Percentiles rank a stretch among this genome's conserved stretches.
These are phyloP conservation scores for Muntiacus reevesi DNA, from an alignment of 2,113 vertebrate species.

Conservation along the genomic window DNA sequence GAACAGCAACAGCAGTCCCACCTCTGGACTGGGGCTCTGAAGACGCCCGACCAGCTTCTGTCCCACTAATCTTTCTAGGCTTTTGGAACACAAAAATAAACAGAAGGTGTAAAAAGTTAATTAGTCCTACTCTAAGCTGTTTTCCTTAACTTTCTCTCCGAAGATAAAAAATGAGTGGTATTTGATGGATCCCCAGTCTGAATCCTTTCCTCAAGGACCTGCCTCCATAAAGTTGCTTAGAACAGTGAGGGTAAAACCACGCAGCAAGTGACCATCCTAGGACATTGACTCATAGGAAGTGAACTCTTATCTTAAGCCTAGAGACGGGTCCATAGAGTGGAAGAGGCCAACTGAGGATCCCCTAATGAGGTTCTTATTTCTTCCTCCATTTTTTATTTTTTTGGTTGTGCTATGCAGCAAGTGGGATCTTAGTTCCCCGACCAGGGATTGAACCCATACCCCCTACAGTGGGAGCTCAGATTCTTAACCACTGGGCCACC, in stretches of 20 bases:
- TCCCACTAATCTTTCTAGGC: neutral
- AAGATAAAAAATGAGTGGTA: neutral
- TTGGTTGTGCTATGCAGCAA: neutral
- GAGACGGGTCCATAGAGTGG: neutral
- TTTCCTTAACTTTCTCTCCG: neutral
- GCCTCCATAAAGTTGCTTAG: neutral
- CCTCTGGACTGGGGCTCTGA: neutral
- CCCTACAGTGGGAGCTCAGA: neutral
- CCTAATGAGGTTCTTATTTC: neutral
- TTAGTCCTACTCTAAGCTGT: neutral
- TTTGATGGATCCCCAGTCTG: neutral
- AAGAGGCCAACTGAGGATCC: neutral
- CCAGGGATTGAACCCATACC: neutral
- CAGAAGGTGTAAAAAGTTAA: constrained; percentile 38
- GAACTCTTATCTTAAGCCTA: neutral
- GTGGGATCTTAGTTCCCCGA: neutral
- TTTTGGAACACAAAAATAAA: constrained; percentile 13
- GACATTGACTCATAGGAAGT: neutral
- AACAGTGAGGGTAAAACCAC: neutral
- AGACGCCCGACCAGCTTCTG: neutral
- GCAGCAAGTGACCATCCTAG: neutral
- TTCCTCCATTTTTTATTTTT: neutral
- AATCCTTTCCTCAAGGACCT: neutral
- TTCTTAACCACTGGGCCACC: neutral
- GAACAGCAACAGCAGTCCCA: neutral